Evolutionary conservation across 1,140 invertebrate species (phyloP).

Genomic region (Atta texana): DNA sequence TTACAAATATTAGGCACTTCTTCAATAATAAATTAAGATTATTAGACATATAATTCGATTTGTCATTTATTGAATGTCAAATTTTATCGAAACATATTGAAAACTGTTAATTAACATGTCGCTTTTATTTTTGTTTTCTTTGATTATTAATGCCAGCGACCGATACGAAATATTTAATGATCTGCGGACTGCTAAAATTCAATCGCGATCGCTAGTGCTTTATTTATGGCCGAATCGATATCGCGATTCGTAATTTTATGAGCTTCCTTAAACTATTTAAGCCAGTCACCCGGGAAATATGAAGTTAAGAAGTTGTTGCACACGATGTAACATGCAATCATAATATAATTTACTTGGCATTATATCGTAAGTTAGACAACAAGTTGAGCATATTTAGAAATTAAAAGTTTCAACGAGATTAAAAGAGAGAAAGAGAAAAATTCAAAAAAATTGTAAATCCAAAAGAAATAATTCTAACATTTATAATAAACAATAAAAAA

Average conservation of each 20-base stretch:
- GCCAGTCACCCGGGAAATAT: slow-evolving; percentile 32
- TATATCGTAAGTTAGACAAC: background rate
- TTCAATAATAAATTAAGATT: slow-evolving; percentile 23
- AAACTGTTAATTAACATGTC: slow-evolving; percentile 38
- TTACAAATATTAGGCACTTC: background rate
- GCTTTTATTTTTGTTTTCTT: slow-evolving; percentile 21
- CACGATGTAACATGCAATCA: slow-evolving; percentile 26
- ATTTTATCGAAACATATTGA: background rate
- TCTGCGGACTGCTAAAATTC: slow-evolving; percentile 43
- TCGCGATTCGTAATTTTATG: slow-evolving; percentile 40
- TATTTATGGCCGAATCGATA: slow-evolving; percentile 55
- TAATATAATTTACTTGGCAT: slow-evolving; percentile 13
- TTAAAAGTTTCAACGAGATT: slow-evolving; percentile 16
- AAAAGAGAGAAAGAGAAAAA: background rate
- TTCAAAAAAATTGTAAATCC: background rate
- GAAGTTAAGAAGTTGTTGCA: slow-evolving; percentile 19
- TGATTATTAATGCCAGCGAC: slow-evolving; percentile 40
- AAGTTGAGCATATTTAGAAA: background rate
- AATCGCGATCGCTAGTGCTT: slow-evolving; percentile 42
- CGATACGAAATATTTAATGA: slow-evolving; percentile 57
- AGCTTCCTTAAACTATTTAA: slow-evolving; percentile 50
- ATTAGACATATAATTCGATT: background rate
- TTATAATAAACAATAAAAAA: background rate
- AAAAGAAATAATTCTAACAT: background rate
- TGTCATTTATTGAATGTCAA: background rate